A percentile compares a stretch with the other conserved stretches of the same genome.
Conservation (phyloP, 2,113 vertebrate species). For the Rhea pennata region DNA sequence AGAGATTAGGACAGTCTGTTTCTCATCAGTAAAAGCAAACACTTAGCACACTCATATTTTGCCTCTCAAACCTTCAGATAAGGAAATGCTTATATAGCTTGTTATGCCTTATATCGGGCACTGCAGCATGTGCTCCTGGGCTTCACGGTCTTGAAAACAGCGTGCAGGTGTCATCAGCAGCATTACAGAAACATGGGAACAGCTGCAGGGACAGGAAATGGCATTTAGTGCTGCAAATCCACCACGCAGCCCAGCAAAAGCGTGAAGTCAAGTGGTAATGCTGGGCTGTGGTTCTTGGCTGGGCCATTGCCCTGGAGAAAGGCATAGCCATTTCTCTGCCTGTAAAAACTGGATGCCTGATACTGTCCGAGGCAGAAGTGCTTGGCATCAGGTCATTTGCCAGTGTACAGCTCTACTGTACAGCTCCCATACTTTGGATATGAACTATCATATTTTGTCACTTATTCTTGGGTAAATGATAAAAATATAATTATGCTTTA, state of each 20-base stretch:
- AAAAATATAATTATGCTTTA: background rate
- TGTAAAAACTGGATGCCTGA: background rate
- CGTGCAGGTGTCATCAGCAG: background rate
- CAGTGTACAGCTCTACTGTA: background rate
- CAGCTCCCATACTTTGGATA: background rate
- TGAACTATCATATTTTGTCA: background rate
- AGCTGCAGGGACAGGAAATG: background rate
- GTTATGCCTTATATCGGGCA: fast-evolving
- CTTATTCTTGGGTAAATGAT: background rate
- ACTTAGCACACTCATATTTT: background rate
- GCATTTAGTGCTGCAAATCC: background rate
- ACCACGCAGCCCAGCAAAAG: background rate
- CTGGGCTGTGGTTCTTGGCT: background rate
- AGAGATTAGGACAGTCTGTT: background rate
- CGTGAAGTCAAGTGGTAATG: background rate
- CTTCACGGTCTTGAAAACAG: background rate
- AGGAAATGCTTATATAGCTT: background rate
- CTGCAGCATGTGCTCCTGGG: background rate
- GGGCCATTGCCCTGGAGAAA: background rate
- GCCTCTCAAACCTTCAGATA: background rate
- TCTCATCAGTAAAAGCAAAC: background rate
- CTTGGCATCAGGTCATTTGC: background rate
- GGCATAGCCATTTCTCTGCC: background rate
- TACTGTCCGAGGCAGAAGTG: background rate
- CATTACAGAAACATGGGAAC: background rate